phyloP scores from a whole-genome alignment of 2,888 invertebrate species.

The Dendrolimus pini region DNA sequence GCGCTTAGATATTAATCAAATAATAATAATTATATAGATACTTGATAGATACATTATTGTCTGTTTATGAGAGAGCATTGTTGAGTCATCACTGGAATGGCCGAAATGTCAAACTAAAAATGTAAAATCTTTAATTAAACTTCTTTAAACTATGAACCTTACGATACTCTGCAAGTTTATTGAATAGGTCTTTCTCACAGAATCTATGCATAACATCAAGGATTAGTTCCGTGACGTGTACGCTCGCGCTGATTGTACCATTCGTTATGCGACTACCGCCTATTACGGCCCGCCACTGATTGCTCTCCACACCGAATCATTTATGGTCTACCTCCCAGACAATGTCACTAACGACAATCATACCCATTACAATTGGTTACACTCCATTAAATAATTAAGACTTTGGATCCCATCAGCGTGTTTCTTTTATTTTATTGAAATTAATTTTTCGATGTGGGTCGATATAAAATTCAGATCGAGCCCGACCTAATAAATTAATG shows the following conservation, averaged over 20 bases:
- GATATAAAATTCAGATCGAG: background rate
- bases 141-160: background rate
- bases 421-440: background rate
- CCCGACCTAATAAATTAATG: background rate
- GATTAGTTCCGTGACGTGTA: conserved; percentile 43
- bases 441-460: background rate
- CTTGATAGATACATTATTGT: too few relatives aligned
- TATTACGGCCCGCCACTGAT: conserved; percentile 46
- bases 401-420: conserved; percentile 12
- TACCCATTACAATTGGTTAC: conserved; percentile 50
- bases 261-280: conserved; percentile 60
- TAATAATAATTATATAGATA: too few relatives aligned
- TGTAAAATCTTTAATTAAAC: too few relatives aligned
- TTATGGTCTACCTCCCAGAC: conserved; percentile 51
- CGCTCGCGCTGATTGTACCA: conserved; percentile 43
- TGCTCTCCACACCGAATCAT: conserved; percentile 44
- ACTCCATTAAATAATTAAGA: conserved; percentile 49
- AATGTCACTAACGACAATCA: conserved; percentile 59
- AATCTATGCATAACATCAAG: conserved; percentile 7
- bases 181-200: background rate
- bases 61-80: too few relatives aligned
- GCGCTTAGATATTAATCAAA: too few relatives aligned
- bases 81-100: too few relatives aligned
- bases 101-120: too few relatives aligned
- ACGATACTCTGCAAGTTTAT: conserved; percentile 6